Percentiles rank a stretch among this genome's conserved stretches.
These are phyloP conservation scores for Malacoctenus gilli DNA, from an alignment of 2,797 vertebrate species.

Conservation along the genomic window DNA sequence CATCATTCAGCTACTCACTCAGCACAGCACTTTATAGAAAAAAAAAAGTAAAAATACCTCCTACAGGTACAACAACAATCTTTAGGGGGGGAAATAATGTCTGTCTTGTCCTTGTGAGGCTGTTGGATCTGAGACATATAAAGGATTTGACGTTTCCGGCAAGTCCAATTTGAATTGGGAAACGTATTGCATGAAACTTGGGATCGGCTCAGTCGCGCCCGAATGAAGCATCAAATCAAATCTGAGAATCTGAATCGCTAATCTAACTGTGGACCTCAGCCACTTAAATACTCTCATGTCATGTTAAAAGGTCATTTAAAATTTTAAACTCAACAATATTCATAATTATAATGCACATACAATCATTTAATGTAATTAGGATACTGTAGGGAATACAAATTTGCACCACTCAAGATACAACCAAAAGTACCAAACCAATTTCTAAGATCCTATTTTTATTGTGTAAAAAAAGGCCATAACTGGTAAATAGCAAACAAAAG, in stretches of 20 bases:
- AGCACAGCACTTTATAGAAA: conserved; percentile 64
- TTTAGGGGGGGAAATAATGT: conserved; percentile 21
- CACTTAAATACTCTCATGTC: conserved; percentile 44
- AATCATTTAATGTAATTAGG: conserved; percentile 45
- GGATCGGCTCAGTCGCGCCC: conserved; percentile 39
- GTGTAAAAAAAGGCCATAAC: conserved; percentile 57
- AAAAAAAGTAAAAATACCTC: conserved; percentile 55
- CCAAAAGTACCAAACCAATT: conserved; percentile 64
- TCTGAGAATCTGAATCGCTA: conserved; percentile 34
- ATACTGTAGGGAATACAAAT: conserved; percentile 49
- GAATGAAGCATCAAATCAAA: conserved; percentile 54
- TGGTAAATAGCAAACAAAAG: conserved; percentile 59
- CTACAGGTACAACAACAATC: conserved; percentile 48
- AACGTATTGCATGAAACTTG: conserved; percentile 15
- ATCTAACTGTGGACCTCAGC: conserved; percentile 21
- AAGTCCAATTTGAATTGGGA: conserved; percentile 28
- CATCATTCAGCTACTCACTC: conserved; percentile 59
- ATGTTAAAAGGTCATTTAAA: conserved; percentile 60
- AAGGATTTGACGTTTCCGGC: conserved; percentile 38
- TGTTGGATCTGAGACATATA: conserved; percentile 35
- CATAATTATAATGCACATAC: conserved; percentile 51
- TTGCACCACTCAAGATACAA: conserved; percentile 58
- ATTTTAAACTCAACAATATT: conserved; percentile 49
- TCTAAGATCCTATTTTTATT: conserved; percentile 59
- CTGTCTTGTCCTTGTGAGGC: conserved; percentile 46